Base-by-base conservation (phyloP, 2,797 vertebrate genomes). In the Sebastes variabilis region DNA sequence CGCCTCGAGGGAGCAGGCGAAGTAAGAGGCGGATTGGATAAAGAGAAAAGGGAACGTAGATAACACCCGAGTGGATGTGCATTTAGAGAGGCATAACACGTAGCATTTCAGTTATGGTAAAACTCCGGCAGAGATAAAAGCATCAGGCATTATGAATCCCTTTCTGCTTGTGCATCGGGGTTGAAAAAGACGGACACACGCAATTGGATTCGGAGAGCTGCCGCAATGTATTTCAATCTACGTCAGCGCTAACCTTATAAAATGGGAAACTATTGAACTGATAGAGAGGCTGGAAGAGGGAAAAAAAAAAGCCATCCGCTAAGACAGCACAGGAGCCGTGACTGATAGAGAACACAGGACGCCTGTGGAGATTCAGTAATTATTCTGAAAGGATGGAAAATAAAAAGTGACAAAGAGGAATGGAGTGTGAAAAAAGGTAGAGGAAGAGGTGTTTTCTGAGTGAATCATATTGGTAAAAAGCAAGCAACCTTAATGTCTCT, bases 121-220 rank as follows among this genome's bases (percentile, higher is more conserved):
- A 87, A 65, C 87, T 89, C 85, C 46, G 75, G 64, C 61, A 55
- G 76, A 80, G 81, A 90, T 92, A 91, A 93, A 95, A 92, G 88
- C 73, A 72, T 64, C 38, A 58, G 24, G 56, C 75, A 73, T 87
- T 74, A 80, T 74, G 75, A 84, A 85, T 66, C 78, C 36, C 42
- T 68, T 62, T 82, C 61, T 74, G 74, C 71, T 72, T 22, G 49
- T 68, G 81, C 77, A 83, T 75, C 66, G 76, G 54, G 66, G 55
- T n/a, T 70, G 72, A 77, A 75, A 24, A 83, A 88, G 76, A 94
- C 56, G 79, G 88, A 89, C 74, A 77, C 60, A 46, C 6, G 25
- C 84, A 90, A 89, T 84, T 89, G 78, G 84, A 91, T 90, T 92
- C 87, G 84, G 73, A 92, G 72, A 87, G 88, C 64, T 13, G 55